phyloP scores from a whole-genome alignment of 1,140 invertebrate species.

The Piezodorus guildinii region DNA sequence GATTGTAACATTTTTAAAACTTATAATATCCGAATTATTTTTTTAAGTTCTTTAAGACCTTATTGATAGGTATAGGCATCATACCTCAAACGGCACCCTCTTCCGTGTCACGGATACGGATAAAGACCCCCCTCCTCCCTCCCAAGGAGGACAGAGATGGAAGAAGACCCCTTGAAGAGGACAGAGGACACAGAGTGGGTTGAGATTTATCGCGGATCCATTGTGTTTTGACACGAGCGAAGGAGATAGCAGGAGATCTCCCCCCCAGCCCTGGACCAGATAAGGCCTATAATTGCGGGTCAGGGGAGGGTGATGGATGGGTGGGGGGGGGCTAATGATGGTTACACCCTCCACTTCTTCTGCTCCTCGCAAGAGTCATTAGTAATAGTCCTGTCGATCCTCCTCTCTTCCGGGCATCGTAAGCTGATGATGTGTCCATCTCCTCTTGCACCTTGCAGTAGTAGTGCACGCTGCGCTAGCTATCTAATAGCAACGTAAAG shows the following conservation, averaged over 20 bases:
- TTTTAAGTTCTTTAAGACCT: too few relatives aligned
- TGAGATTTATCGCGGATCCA: background rate
- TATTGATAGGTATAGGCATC: too few relatives aligned
- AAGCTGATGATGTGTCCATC: too few relatives aligned
- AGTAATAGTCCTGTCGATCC: background rate
- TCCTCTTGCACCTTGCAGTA: too few relatives aligned
- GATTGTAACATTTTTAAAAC: too few relatives aligned
- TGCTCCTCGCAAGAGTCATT: background rate
- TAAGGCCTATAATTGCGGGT: slow-evolving; percentile 17
- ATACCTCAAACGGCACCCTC: too few relatives aligned
- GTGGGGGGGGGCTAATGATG: slow-evolving; percentile 9
- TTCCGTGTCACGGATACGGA: too few relatives aligned
- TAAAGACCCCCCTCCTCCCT: background rate
- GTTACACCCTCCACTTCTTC: background rate
- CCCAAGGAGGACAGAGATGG: background rate
- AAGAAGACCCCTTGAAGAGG: background rate
- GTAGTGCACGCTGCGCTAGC: too few relatives aligned
- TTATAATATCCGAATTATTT: too few relatives aligned
- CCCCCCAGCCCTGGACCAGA: background rate
- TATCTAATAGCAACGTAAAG: too few relatives aligned
- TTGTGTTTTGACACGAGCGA: slow-evolving; percentile 4
- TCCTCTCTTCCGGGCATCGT: background rate
- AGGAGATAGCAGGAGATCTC: background rate
- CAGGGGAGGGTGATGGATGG: slow-evolving; percentile 20
- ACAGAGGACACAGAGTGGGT: background rate